A percentile compares a stretch with the other conserved stretches of the same genome.
phyloP scores from a whole-genome alignment of 2,888 invertebrate genomes.

The Hypselothyrea guttata region DNA sequence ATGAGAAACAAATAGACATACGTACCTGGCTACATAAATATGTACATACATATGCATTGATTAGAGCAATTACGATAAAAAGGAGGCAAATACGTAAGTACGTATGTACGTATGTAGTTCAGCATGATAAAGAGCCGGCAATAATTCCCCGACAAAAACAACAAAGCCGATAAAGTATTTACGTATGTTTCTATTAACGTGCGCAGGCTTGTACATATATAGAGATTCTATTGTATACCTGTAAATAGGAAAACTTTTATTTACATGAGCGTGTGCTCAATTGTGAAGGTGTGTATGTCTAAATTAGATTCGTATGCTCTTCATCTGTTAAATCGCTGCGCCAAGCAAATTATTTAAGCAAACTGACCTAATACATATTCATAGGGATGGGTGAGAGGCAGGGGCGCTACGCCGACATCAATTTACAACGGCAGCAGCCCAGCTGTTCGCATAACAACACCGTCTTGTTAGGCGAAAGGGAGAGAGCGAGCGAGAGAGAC shows the following conservation, averaged over 20 bases:
- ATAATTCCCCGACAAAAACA: conserved; percentile 3
- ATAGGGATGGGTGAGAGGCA: no score
- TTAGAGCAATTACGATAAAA: conserved; percentile 61
- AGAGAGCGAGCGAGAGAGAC: background rate
- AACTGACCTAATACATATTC: conserved; percentile 10
- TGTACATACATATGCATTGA: conserved; percentile 16
- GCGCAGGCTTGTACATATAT: background rate
- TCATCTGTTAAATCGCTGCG: conserved; percentile 21
- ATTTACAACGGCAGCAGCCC: conserved; percentile 21
- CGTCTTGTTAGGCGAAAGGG: conserved; percentile 11
- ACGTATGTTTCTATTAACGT: background rate
- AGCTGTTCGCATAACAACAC: conserved; percentile 64
- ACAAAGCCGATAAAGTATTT: conserved; percentile 28
- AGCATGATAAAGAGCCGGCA: conserved; percentile 33
- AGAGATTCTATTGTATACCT: conserved; percentile 2
- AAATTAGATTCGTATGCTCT: conserved; percentile 25
- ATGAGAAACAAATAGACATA: background rate
- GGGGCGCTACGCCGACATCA: background rate
- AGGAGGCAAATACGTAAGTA: conserved; percentile 34
- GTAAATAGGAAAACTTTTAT: background rate
- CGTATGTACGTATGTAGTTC: conserved; percentile 17
- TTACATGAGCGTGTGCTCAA: background rate
- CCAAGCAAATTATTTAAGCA: conserved; percentile 33
- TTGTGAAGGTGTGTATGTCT: conserved; percentile 24
- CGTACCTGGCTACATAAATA: no score